These are phyloP conservation scores for Myiagra hebetior DNA, from an alignment of 2,113 vertebrate species.

Conservation along the genomic window DNA sequence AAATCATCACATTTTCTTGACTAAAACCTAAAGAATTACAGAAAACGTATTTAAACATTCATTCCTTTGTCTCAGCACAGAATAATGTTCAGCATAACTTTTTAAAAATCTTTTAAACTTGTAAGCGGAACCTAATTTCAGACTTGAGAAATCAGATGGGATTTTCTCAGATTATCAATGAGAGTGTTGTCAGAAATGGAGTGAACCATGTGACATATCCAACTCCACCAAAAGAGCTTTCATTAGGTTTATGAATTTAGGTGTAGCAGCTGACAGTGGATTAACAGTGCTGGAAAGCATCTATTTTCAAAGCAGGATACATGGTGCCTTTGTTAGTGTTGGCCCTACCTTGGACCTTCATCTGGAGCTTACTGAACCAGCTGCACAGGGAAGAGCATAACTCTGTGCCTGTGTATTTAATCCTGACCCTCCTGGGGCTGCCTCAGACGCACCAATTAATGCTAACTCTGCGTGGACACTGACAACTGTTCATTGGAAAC, in stretches of 20 bases:
- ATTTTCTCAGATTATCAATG: background rate
- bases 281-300: background rate
- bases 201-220: background rate
- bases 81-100: background rate
- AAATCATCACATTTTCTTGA: background rate
- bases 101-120: background rate
- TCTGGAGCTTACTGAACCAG: background rate
- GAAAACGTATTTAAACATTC: background rate
- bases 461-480: background rate
- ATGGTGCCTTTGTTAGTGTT: accelerated
- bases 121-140: background rate
- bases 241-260: background rate
- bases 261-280: background rate
- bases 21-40: background rate
- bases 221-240: background rate
- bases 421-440: background rate
- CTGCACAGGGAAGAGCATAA: background rate
- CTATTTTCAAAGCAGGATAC: background rate
- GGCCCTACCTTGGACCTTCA: background rate
- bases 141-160: background rate
- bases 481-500: background rate
- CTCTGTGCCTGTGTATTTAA: background rate
- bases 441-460: background rate
- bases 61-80: background rate
- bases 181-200: background rate